Evolutionary conservation across 1,140 invertebrate genomes (phyloP), one percentile per base, ranked within the genome.

Genomic region (Microplitis mediator): DNA sequence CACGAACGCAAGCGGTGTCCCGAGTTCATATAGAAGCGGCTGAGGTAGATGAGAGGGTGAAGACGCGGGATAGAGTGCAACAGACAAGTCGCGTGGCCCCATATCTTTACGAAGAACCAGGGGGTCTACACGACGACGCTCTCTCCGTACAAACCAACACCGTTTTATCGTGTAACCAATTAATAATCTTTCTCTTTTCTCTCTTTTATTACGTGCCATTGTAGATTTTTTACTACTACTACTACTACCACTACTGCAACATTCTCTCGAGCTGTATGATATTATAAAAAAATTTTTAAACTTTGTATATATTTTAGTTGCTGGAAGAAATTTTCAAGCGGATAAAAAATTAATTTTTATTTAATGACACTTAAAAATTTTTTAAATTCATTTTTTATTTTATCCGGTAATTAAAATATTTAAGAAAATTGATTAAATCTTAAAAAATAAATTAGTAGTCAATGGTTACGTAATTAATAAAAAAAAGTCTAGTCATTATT

Each of bases 141-240:
- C 81, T 78, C 78, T 76, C 78, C 82, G 84, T 79, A 78, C 78
- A 77, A 78, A 82, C 82, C 82, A 85, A 85, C 84, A 82, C 81
- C 82, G 81, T 82, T 86, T 85, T 83, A 86, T 86, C 84, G 77
- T 85, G 81, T 86, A 86, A 80, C 83, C 81, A 84, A 86, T 86
- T 86, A 86, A 86, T 86, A 86, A 86, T 80, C 64, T 45, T 45
- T 45, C 54, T 62, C 69, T 69, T 69, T 72, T 71, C 62, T 54
- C 45, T 69, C 54, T 67, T 36, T 67, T 39, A 72, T 4, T 62
- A 32, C 60, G 4, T 23, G 13, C 60, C 23, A 56, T 56, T 56
- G 54, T 56, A 56, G 23, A 56, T 16, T 45, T 45, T 45, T 45
- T 45, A 2, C 6, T 45, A 45, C 39, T 45, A 45, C 6, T 6